A percentile compares a stretch with the other conserved stretches of the same genome.
These are phyloP conservation scores for Drosophila azteca DNA, from an alignment of 1,140 invertebrate species.

Conservation along the genomic window DNA sequence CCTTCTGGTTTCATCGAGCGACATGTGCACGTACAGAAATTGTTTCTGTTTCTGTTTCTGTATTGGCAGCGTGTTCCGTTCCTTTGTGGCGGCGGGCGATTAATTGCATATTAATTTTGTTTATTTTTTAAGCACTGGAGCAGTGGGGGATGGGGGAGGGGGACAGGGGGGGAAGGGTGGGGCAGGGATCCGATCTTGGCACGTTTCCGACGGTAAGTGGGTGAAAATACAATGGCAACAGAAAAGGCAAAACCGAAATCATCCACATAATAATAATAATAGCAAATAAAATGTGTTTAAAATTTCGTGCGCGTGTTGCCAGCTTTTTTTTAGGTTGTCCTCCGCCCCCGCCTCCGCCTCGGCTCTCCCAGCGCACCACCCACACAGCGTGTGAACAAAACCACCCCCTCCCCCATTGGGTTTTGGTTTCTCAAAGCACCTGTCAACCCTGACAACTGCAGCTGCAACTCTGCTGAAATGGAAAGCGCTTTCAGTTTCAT, in stretches of 20 bases:
- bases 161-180: no score
- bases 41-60: constrained; percentile 43
- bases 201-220: constrained; percentile 73
- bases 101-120: constrained; percentile 81
- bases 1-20: constrained; percentile 27
- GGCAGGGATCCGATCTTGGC: constrained; percentile 65
- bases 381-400: constrained; percentile 66
- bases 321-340: constrained; percentile 19
- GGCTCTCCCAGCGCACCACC: no score
- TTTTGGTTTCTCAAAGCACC: constrained; percentile 30
- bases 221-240: constrained; percentile 44
- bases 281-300: constrained; percentile 68
- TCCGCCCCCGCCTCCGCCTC: neutral
- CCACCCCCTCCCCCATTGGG: constrained; percentile 4
- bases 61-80: constrained; percentile 78
- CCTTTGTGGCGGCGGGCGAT: constrained; percentile 76
- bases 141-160: neutral
- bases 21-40: constrained; percentile 74
- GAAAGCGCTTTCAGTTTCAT: constrained; percentile 69
- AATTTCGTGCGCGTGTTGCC: constrained; percentile 67
- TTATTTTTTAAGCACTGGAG: constrained; percentile 36
- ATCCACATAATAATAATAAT: constrained; percentile 52
- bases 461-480: constrained; percentile 47
- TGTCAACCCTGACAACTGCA: constrained; percentile 34
- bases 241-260: constrained; percentile 26